Base-by-base conservation (phyloP, 2,888 invertebrate species). In the Ischnura elegans region DNA sequence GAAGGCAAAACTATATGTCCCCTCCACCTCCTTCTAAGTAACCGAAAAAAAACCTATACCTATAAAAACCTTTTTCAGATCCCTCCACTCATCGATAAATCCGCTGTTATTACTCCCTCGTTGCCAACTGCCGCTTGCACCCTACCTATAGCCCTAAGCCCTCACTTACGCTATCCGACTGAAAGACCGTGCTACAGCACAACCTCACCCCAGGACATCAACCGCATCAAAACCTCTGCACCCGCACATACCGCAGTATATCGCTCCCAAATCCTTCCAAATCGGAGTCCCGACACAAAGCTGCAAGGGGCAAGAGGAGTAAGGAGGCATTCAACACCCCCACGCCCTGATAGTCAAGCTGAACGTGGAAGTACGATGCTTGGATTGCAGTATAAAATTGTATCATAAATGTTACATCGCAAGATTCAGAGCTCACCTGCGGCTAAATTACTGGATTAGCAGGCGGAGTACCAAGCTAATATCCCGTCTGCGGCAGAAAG, bases 241-340 rank as follows among this genome's bases (percentile, higher is more conserved):
- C 76, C 76, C 36, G 2, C 29, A 0, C 29, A 13, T n/a, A 66
- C 29, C 29, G 66, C 66, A 0, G 2, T 66, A 66, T 66, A 66
- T 66, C 66, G 66, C 66, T 29, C 66, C 66, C 66, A n/a, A 66
- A 66, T 66, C 66, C 66, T 29, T 29, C n/a, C 66, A 29, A 8
- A n/a, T 66, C 66, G 66, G 66, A 66, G 29, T 66, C 66, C 66
- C n/a, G n/a, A n/a, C 66, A 66, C 66, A 66, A 66, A 66, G 29
- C n/a, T 6, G 66, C 66, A 55, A 21, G 66, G 29, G n/a, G 19
- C n/a, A n/a, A n/a, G 2, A 61, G 61, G 76, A 76, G 76, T 36
- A 36, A 76, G 76, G 2, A 76, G 36, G 10, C 76, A 25, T 8
- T 36, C 25, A 2, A 51, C 51, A 51, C 16, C 51, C 51, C 51